Conservation (phyloP, 1,140 invertebrate genomes). For the Anadara kagoshimensis region DNA sequence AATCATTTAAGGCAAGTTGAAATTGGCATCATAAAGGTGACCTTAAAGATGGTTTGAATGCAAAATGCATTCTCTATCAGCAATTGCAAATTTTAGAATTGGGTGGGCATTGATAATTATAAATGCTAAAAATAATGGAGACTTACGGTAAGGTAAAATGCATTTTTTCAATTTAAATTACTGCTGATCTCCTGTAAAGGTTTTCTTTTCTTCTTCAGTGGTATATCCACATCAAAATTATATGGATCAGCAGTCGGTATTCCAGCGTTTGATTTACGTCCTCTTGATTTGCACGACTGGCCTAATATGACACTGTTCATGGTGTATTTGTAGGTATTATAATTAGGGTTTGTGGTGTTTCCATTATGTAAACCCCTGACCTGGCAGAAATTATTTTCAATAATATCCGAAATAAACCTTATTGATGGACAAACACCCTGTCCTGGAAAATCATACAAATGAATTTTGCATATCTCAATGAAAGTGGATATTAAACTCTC, state of each 20-base stretch:
- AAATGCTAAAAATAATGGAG: too few relatives aligned
- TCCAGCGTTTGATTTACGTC: conserved; percentile 25
- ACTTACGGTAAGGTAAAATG: neutral
- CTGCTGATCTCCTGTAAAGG: conserved; percentile 1
- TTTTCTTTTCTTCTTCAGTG: conserved; percentile 1
- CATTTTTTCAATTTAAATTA: neutral
- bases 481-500: neutral
- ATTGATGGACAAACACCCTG: neutral
- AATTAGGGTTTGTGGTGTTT: neutral
- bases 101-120: too few relatives aligned
- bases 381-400: conserved; percentile 20
- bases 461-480: conserved; percentile 7
- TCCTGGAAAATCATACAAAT: neutral
- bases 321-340: neutral
- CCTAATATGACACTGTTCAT: conserved; percentile 22
- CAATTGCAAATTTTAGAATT: too few relatives aligned
- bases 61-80: too few relatives aligned
- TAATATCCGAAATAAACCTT: conserved; percentile 11
- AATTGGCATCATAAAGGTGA: too few relatives aligned
- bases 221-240: neutral
- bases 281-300: conserved; percentile 5
- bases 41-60: too few relatives aligned
- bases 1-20: too few relatives aligned
- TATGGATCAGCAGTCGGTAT: conserved; percentile 23
- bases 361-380: conserved; percentile 18